Conservation (phyloP, 1,140 invertebrate genomes). For the Brachionus rubens region DNA sequence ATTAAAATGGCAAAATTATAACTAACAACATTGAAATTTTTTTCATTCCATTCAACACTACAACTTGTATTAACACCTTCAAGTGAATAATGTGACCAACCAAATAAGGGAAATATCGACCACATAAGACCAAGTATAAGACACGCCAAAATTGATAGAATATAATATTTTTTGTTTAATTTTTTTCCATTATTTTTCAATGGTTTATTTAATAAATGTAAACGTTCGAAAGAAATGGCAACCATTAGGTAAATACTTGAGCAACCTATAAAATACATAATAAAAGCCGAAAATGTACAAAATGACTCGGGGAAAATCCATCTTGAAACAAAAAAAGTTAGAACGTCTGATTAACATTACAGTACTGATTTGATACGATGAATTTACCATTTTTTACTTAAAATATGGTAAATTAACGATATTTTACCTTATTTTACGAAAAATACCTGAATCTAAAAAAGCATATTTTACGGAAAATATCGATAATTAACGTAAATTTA, state of each 20-base stretch:
- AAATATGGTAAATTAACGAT: too few relatives aligned
- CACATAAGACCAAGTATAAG: neutral
- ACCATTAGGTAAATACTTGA: constrained; percentile 38
- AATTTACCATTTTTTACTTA: too few relatives aligned
- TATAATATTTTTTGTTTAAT: neutral
- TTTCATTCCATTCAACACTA: constrained; percentile 38
- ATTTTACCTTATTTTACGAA: too few relatives aligned
- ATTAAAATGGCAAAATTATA: constrained; percentile 25
- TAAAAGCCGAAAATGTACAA: neutral
- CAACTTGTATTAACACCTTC: constrained; percentile 25
- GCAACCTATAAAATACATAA: constrained; percentile 30
- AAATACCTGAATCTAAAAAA: too few relatives aligned
- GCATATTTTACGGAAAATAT: too few relatives aligned
- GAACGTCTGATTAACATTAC: neutral
- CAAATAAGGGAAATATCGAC: neutral
- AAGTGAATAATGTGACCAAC: constrained; percentile 15
- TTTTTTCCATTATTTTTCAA: neutral
- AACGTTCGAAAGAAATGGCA: constrained; percentile 4
- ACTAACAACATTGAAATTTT: constrained; percentile 7
- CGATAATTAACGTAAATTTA: too few relatives aligned
- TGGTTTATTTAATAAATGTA: constrained; percentile 8
- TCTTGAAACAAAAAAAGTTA: neutral
- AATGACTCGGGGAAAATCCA: neutral
- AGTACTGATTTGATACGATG: too few relatives aligned
- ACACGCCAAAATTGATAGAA: neutral